Base-by-base conservation (phyloP, 1,140 invertebrate species). In the Habropoda laboriosa region DNA sequence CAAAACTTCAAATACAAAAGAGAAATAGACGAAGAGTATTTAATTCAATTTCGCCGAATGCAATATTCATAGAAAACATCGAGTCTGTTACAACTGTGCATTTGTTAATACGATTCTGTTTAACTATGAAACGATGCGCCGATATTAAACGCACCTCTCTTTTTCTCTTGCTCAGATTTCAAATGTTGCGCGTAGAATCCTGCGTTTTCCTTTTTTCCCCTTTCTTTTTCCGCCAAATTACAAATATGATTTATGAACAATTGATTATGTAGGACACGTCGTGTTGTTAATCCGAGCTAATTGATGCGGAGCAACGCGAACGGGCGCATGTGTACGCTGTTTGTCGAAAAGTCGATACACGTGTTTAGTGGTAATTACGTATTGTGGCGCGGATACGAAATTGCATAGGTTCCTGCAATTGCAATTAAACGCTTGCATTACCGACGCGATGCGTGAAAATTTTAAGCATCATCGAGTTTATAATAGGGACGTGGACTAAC, bases 341-440 rank as follows among this genome's bases (percentile, higher is more conserved):
- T 85, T 85, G 71, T 80, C 77, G 81, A 85, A 83, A 85, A 80
- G 77, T 85, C 82, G 81, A 83, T 83, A 75, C 81, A 68, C 57
- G 57, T 53, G 73, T 85, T 85, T 85, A 79, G 68, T 63, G 81
- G 70, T 83, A 71, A 85, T 85, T 83, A 74, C 71, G 47, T 57
- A 82, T 75, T 84, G 82, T 82, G 71, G 73, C 70, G 61, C 45
- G 67, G 80, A 82, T 51, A 66, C 55, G 61, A 80, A 79, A 66
- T 70, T 71, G 77, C 77, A 72, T 55, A 45, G 45, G 47, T 47
- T 72, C 30, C 70, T 47, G 68, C 57, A 42, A 79, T 79, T n/a
- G 68, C 57, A 72, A 73, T 79, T 79, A 61, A 73, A 79, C 77
- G 47, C 49, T 55, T 27, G 70, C 57, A 64, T 79, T 63, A 73